phyloP scores from a whole-genome alignment of 35 echinoderm and acorn worm species.

The Ptychodera flava region DNA sequence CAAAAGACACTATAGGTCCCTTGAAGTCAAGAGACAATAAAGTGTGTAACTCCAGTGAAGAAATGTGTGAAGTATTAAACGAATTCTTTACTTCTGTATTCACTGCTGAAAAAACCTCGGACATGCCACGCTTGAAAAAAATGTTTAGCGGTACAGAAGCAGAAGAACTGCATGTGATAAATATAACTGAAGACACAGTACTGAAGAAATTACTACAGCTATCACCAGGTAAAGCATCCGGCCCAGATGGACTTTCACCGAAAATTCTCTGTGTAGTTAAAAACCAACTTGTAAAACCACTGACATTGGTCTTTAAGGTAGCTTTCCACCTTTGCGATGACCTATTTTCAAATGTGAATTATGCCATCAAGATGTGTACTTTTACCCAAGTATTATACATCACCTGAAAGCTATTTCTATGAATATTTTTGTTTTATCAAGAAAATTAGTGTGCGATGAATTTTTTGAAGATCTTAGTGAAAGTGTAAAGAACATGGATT shows the following conservation, averaged over 20 bases:
- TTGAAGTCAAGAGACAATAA: background rate
- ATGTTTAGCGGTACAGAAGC: background rate
- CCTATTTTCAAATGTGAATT: too few species aligned
- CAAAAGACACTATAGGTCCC: constrained; percentile 5
- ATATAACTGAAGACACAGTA: background rate
- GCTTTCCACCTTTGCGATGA: too few species aligned
- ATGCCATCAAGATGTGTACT: too few species aligned
- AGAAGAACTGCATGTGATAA: background rate
- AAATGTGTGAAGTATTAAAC: constrained; percentile 26
- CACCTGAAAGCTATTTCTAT: too few species aligned
- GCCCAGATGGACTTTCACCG: constrained; percentile 30
- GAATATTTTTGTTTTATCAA: too few species aligned
- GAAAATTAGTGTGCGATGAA: too few species aligned
- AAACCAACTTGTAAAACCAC: background rate
- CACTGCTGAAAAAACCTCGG: constrained; percentile 14
- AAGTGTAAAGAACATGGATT: too few species aligned
- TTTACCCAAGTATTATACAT: too few species aligned
- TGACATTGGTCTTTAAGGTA: constrained; percentile 31
- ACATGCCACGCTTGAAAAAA: background rate
- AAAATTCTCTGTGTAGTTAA: constrained; percentile 7
- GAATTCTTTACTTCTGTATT: constrained; percentile 26
- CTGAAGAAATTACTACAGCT: background rate
- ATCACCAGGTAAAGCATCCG: background rate
- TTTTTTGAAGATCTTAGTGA: too few species aligned
- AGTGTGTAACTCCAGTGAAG: background rate